phyloP scores from a whole-genome alignment of 2,888 invertebrate species.

The Acanthococcus lagerstroemiae region DNA sequence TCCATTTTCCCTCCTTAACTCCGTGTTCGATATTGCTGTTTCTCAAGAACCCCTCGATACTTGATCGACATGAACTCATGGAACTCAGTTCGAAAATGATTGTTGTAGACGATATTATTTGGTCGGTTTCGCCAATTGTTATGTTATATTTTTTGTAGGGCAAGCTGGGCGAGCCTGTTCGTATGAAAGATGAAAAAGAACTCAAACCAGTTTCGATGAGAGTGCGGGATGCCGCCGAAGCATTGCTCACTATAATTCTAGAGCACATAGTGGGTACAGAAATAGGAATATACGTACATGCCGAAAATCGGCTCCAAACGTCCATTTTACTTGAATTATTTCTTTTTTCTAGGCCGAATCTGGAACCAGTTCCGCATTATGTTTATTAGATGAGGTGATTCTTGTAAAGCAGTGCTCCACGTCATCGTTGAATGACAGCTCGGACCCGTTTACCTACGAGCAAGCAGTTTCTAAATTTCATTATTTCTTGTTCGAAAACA shows the following conservation, averaged over 20 bases:
- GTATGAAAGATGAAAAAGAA: constrained; percentile 92
- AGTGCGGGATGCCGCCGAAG: constrained; percentile 95
- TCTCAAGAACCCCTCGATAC: neutral
- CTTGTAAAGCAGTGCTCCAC: constrained; percentile 58
- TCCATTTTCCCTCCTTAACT: neutral
- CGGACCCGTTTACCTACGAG: constrained; percentile 3
- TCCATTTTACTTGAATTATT: neutral
- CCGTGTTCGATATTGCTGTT: neutral
- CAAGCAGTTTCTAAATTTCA: constrained; percentile 54
- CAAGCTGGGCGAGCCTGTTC: constrained; percentile 78
- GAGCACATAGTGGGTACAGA: constrained; percentile 56
- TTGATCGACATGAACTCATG: no score
- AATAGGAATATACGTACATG: neutral
- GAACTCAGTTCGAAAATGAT: no score
- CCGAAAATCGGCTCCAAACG: neutral
- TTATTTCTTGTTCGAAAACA: constrained; percentile 86
- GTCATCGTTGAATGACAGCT: neutral
- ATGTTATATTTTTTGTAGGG: constrained; percentile 41
- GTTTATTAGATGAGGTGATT: constrained; percentile 77
- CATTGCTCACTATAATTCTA: constrained; percentile 76
- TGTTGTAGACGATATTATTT: neutral
- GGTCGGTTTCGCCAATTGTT: neutral
- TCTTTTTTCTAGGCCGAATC: constrained; percentile 65
- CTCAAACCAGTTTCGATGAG: constrained; percentile 94
- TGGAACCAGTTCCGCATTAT: constrained; percentile 73